phyloP scores from a whole-genome alignment of 2,797 vertebrate genomes.

The Mormyrops boulengeri region DNA sequence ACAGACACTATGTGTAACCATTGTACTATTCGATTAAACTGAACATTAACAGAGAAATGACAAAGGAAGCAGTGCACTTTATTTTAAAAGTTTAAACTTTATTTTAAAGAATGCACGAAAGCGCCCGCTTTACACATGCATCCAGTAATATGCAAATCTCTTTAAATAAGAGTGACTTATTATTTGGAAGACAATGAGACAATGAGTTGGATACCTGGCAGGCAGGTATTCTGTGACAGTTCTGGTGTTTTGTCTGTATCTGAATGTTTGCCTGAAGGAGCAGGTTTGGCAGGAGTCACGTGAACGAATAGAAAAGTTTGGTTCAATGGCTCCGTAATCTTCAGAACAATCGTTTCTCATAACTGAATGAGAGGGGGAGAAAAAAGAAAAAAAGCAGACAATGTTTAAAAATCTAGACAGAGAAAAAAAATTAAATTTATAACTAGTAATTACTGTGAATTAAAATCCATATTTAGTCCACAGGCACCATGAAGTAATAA shows the following conservation, averaged over 20 bases:
- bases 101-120: conserved; percentile 36
- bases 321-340: conserved; percentile 24
- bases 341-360: conserved; percentile 95
- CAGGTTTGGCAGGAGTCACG: not conserved
- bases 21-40: not conserved
- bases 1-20: not conserved
- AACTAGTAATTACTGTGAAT: not conserved
- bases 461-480: not conserved
- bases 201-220: not conserved
- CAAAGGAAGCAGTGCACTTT: conserved; percentile 12
- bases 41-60: not conserved
- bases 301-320: not conserved
- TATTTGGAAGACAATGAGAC: conserved; percentile 47
- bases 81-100: conserved; percentile 24
- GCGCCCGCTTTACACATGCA: not conserved
- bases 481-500: not conserved
- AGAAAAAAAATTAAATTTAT: not conserved
- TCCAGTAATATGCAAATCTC: conserved; percentile 22
- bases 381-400: not conserved
- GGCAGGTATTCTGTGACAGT: conserved; percentile 37
- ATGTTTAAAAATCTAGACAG: not conserved
- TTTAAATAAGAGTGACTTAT: conserved; percentile 11
- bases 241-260: conserved; percentile 20
- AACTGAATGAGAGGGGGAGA: conserved; percentile 54
- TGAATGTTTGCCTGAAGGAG: not conserved